Percentiles rank a stretch among this genome's conserved stretches.
Evolutionary conservation across 1,140 invertebrate genomes (phyloP).

Genomic region (Leptinotarsa defecta): DNA sequence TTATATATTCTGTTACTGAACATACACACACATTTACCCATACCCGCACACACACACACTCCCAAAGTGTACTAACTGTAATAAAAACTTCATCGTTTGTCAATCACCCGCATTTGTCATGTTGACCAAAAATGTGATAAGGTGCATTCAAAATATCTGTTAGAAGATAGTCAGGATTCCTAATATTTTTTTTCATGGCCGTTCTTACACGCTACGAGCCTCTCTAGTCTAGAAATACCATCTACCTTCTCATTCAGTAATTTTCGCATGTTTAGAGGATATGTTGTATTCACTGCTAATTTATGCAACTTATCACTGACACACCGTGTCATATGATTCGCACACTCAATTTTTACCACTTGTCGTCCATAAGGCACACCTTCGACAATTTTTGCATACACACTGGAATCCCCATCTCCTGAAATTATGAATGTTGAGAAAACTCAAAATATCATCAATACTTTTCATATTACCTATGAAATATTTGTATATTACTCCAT

Average conservation of each 20-base stretch:
- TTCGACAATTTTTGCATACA: constrained; percentile 15
- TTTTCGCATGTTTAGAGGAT: constrained; percentile 13
- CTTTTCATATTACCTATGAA: constrained; percentile 14
- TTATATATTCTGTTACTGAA: constrained; percentile 12
- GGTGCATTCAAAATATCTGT: too few species aligned
- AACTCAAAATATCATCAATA: constrained; percentile 5
- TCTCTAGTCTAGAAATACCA: constrained; percentile 1
- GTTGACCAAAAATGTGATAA: constrained; percentile 17
- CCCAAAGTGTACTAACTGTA: constrained; percentile 1
- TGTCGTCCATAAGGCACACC: constrained; percentile 15
- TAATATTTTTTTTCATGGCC: constrained; percentile 13
- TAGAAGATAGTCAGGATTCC: not conserved
- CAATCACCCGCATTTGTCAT: too few species aligned
- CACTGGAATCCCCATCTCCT: constrained; percentile 12
- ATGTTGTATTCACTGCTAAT: too few species aligned
- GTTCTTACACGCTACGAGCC: constrained; percentile 4
- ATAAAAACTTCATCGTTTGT: not conserved
- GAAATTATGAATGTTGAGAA: not conserved
- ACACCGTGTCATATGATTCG: too few species aligned
- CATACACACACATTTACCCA: not conserved
- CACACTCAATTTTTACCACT: constrained; percentile 10
- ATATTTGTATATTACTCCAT: constrained; percentile 5
- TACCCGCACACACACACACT: not conserved
- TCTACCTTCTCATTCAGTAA: constrained; percentile 16
- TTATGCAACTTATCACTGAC: too few species aligned